Evolutionary conservation across 1,140 invertebrate species (phyloP).

Genomic region (Sinella curviseta): DNA sequence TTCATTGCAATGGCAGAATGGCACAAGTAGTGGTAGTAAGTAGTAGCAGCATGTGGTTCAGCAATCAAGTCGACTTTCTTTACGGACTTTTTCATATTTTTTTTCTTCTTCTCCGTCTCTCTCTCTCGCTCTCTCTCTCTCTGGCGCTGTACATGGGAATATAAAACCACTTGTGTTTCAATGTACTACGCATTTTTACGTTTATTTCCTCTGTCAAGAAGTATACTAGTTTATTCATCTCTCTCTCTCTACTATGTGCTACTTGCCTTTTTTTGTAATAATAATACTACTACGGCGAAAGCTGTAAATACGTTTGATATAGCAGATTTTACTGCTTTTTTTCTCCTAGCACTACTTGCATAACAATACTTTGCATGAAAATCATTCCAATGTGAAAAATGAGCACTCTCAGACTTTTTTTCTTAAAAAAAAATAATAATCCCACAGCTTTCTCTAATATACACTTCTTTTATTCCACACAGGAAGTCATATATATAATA

Average conservation of each 20-base stretch:
- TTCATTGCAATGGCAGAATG: neutral
- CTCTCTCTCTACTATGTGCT: too few species aligned
- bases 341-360: too few species aligned
- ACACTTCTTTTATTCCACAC: too few species aligned
- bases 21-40: neutral
- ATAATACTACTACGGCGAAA: too few species aligned
- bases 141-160: neutral
- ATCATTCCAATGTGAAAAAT: neutral
- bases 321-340: neutral
- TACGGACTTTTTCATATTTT: neutral
- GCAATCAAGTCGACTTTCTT: conserved; percentile 17
- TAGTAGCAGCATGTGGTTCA: conserved; percentile 18
- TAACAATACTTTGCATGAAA: too few species aligned
- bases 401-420: neutral
- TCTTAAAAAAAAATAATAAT: too few species aligned
- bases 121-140: neutral
- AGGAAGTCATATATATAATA: too few species aligned
- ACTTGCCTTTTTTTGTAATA: too few species aligned
- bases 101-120: neutral
- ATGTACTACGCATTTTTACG: neutral
- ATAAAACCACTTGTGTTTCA: conserved; percentile 11
- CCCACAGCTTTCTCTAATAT: too few species aligned
- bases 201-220: too few species aligned
- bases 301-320: too few species aligned
- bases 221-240: too few species aligned